Conservation (phyloP, 2,113 vertebrate genomes). For the Puntigrus tetrazona region DNA sequence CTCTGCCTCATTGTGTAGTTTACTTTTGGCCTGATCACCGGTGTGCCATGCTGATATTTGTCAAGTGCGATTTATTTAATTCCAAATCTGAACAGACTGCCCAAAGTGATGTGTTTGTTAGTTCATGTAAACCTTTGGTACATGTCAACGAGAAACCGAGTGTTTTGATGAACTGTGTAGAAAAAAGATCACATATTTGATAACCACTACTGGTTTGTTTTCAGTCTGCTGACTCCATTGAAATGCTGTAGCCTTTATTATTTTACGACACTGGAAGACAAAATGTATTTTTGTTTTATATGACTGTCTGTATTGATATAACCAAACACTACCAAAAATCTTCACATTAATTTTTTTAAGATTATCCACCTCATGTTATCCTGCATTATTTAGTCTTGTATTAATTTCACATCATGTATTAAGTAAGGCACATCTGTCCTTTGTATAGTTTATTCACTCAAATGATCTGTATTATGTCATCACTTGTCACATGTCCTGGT, state of each 20-base stretch:
- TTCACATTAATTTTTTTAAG: slow-evolving; percentile 33
- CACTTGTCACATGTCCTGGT: slow-evolving; percentile 50
- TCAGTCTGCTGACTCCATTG: slow-evolving; percentile 32
- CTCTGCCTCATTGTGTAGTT: slow-evolving; percentile 37
- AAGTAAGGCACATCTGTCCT: slow-evolving; percentile 55
- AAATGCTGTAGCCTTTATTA: slow-evolving; percentile 5
- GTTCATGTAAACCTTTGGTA: slow-evolving; percentile 21
- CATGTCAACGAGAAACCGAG: slow-evolving; percentile 5
- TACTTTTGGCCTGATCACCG: slow-evolving; percentile 60
- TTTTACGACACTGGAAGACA: slow-evolving; percentile 17
- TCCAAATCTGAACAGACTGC: slow-evolving; percentile 54
- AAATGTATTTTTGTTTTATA: neutral
- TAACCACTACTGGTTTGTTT: slow-evolving; percentile 51
- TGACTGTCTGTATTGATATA: slow-evolving; percentile 5
- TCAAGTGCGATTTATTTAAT: slow-evolving; percentile 52
- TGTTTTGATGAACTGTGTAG: neutral
- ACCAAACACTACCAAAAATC: slow-evolving; percentile 28
- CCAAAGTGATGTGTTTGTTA: slow-evolving; percentile 56
- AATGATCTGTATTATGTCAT: slow-evolving; percentile 38
- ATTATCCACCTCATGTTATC: slow-evolving; percentile 46
- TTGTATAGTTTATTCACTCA: slow-evolving; percentile 38
- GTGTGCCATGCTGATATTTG: slow-evolving; percentile 71
- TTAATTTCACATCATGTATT: slow-evolving; percentile 60
- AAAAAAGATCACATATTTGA: neutral
- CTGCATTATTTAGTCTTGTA: slow-evolving; percentile 50